These are phyloP conservation scores for Aricia artaxerxes DNA, from an alignment of 2,888 invertebrate genomes.

Conservation along the genomic window DNA sequence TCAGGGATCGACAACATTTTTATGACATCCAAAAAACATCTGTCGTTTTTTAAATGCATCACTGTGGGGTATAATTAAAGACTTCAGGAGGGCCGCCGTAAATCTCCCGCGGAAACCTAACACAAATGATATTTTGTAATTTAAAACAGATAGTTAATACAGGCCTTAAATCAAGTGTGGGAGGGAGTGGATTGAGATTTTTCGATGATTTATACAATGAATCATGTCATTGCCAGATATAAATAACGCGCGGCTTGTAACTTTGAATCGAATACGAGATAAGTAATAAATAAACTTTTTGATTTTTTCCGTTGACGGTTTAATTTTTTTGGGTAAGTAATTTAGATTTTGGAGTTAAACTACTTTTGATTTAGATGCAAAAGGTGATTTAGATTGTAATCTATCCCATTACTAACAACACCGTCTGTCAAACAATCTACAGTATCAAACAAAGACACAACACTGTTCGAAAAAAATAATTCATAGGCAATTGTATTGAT, in stretches of 20 bases:
- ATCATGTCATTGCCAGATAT: slow-evolving; percentile 21
- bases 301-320: not conserved
- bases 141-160: slow-evolving; percentile 60
- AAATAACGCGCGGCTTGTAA: slow-evolving; percentile 7
- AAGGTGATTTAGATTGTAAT: not conserved
- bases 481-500: too few species aligned
- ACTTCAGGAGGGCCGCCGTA: slow-evolving; percentile 47
- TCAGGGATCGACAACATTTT: slow-evolving; percentile 26
- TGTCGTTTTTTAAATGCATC: slow-evolving; percentile 27
- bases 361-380: not conserved
- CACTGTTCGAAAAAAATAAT: too few species aligned
- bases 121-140: slow-evolving; percentile 63
- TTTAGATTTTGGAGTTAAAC: not conserved
- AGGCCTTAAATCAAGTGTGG: slow-evolving; percentile 56
- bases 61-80: slow-evolving; percentile 33
- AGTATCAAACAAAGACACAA: too few species aligned
- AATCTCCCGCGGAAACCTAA: slow-evolving; percentile 52
- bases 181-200: slow-evolving; percentile 38
- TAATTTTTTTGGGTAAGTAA: not conserved
- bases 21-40: slow-evolving; percentile 30
- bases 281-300: not conserved
- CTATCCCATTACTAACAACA: not conserved
- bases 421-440: too few species aligned
- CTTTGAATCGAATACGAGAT: not conserved
- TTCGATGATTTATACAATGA: slow-evolving; percentile 18